Base-by-base conservation (phyloP, 2,797 vertebrate genomes). In the Antrozous pallidus region DNA sequence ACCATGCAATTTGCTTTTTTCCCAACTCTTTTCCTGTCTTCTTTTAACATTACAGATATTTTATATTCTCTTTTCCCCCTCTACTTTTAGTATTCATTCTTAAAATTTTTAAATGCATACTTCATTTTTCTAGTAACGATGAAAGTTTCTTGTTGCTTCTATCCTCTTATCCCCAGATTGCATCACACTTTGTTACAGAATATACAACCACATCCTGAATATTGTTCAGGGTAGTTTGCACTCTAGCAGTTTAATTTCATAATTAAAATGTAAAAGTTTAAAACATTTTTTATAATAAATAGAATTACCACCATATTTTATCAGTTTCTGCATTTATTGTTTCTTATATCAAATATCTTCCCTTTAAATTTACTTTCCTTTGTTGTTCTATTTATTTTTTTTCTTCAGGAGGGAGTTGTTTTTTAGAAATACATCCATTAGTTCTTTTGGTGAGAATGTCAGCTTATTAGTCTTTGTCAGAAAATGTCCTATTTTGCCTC, bases 281-380 rank as follows among this genome's bases (percentile, higher is more conserved):
- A 54, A 54, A 22, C 20, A 54, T 54, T 54, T 82, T 54, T 61
- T 81, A 95, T 13, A 86, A 89, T 71, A 87, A 86, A 89, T 71
- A 87, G 58, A 49, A 77, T 85, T 71, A 54, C 18, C 10, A 56
- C 20, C n/a, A 24, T 58, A 86, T 65, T 77, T 88, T 89, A 83
- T 65, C 42, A 88, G 63, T 73, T 47, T 78, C 49, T 73, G 4
- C 11, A 71, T 49, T 91, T 33, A 20, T 5, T 49, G 33, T 73
- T 87, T 90, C 31, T 86, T 88, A 24, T 45, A 70, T 70, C 13
- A 84, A 63, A 84, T 10, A 47, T 7, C 12, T 84, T 54, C 58
- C 47, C 51, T 88, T 89, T 92, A 28, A 86, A 73, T 73, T 77
- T 86, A 56, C 61, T 86, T 85, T 69, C 69, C 49, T 88, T 79